Conservation (phyloP, 2,113 vertebrate genomes). For the Leuciscus idus region DNA sequence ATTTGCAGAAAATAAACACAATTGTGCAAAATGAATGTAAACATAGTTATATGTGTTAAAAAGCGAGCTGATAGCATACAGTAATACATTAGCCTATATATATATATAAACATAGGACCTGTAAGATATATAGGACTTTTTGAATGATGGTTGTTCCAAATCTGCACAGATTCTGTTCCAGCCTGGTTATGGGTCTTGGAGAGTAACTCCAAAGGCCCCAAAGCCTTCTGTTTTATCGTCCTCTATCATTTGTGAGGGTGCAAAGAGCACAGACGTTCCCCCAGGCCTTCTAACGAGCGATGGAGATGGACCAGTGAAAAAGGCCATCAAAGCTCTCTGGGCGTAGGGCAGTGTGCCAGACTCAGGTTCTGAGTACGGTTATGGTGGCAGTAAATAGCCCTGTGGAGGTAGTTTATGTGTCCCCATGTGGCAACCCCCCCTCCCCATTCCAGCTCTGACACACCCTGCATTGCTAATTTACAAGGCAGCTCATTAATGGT, state of each 20-base stretch:
- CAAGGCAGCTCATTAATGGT: slow-evolving; percentile 77
- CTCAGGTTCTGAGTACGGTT: slow-evolving; percentile 43
- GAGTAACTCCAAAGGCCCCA: slow-evolving; percentile 17
- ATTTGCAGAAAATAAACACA: neutral
- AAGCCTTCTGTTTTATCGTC: slow-evolving; percentile 33
- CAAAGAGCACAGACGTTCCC: slow-evolving; percentile 35
- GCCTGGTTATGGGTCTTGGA: slow-evolving; percentile 4
- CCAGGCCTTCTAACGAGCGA: slow-evolving; percentile 31
- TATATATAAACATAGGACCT: neutral
- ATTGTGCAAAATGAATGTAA: neutral
- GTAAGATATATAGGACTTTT: neutral
- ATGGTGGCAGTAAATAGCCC: slow-evolving; percentile 66
- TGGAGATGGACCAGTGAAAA: slow-evolving; percentile 43
- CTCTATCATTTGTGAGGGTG: slow-evolving; percentile 35
- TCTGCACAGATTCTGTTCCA: neutral
- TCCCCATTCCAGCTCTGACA: slow-evolving; percentile 19
- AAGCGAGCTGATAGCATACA: too few species aligned
- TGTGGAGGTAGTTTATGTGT: slow-evolving; percentile 49
- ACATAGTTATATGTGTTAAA: neutral
- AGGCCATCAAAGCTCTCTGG: slow-evolving; percentile 44
- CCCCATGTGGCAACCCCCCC: slow-evolving; percentile 14
- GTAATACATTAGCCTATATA: too few species aligned
- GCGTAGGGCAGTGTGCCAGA: slow-evolving; percentile 21
- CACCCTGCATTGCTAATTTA: slow-evolving; percentile 72
- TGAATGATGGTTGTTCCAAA: neutral